Evolutionary conservation across 2,113 vertebrate genomes (phyloP).

Genomic region (Oophaga pumilio): DNA sequence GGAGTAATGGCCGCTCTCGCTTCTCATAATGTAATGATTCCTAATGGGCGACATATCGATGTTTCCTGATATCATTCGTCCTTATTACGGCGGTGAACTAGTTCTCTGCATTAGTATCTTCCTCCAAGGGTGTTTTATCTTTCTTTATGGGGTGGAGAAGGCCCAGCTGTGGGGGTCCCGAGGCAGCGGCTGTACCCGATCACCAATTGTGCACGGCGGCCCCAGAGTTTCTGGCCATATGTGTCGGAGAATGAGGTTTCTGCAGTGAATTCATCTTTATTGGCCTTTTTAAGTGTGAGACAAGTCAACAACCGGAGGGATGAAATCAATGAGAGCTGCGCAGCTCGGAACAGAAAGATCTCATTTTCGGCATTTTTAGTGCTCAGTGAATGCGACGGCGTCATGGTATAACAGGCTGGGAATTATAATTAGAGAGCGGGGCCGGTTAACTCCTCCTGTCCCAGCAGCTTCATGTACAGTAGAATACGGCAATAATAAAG

Average conservation of each 20-base stretch:
- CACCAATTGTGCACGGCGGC: background rate
- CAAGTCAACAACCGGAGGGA: background rate
- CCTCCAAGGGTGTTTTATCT: background rate
- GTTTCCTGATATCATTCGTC: conserved; percentile 36
- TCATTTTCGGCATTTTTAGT: background rate
- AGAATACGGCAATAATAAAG: background rate
- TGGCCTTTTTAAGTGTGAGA: conserved; percentile 20
- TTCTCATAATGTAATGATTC: conserved; percentile 20
- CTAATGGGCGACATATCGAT: conserved; percentile 45
- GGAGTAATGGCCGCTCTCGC: conserved; percentile 26
- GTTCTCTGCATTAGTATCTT: conserved; percentile 16
- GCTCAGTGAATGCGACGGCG: background rate
- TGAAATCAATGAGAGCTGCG: background rate
- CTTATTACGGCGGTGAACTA: conserved; percentile 32
- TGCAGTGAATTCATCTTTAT: conserved; percentile 36
- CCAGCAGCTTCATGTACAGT: background rate
- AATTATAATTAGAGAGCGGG: background rate
- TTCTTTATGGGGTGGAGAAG: background rate
- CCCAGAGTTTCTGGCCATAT: background rate
- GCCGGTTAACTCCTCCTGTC: background rate
- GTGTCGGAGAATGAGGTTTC: background rate
- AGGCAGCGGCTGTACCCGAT: no score
- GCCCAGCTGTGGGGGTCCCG: background rate
- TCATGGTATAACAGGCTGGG: background rate
- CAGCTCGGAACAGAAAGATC: conserved; percentile 5